Evolutionary conservation across 2,113 vertebrate genomes (phyloP), one percentile per base, ranked within the genome.

Genomic region (Rhea pennata): DNA sequence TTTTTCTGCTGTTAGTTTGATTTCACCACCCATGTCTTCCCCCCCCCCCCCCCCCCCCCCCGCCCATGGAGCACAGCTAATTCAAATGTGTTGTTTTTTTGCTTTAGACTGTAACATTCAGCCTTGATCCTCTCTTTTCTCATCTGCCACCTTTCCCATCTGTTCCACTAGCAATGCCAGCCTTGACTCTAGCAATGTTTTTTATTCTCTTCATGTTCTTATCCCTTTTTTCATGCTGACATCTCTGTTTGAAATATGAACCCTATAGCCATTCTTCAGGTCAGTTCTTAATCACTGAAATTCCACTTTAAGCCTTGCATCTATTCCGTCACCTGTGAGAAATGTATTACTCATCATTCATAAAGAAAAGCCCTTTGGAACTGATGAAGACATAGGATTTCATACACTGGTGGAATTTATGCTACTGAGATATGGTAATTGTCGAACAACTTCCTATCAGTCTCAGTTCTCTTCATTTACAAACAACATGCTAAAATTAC

Each of bases 121-220:
- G 81, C 71, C 91, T 89, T 50, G 87, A 84, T 82, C 84, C 46
- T 89, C 65, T 51, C 44, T 66, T 53, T 91, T 96, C 92, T 79
- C 48, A 85, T 91, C 84, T 85, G 77, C 39, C 54, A 89, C 74
- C 59, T 89, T 56, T 54, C 33, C 96, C 95, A 96, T 96, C 92
- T 96, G 92, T 84, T 96, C 54, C 81, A 73, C 1, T 2, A 74
- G 64, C 78, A 76, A 51, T 73, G 84, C 87, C 91, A 96, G 71
- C 86, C 92, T 92, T 92, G 84, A 92, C 89, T 95, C 54, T 48
- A 31, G 56, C 5, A 6, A 23, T 71, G 27, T 5, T 90, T 93
- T 91, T 77, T 27, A 76, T 79, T 87, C 71, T 84, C 27, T 29
- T 51, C 54, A 8, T 91, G 58, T 82, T 93, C 82, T 89, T 70